These are phyloP conservation scores for Corticium candelabrum DNA, from an alignment of 37 sponge, comb jelly and placozoan species.

Conservation along the genomic window DNA sequence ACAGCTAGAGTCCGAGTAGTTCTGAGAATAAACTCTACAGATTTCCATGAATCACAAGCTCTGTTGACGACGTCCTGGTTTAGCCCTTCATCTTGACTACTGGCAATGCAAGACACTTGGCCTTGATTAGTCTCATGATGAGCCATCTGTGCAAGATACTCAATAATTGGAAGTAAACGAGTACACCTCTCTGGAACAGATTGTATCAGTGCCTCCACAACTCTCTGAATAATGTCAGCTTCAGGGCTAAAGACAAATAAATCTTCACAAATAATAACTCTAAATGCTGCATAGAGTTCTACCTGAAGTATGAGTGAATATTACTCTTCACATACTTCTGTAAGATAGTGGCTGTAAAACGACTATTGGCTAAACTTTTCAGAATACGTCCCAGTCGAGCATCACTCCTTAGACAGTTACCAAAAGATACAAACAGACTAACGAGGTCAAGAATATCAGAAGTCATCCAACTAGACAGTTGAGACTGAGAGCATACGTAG, in stretches of 20 bases:
- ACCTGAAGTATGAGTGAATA: background rate
- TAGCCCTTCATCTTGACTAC: no score
- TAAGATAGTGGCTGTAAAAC: background rate
- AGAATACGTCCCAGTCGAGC: background rate
- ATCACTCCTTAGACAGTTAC: background rate
- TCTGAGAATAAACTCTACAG: background rate
- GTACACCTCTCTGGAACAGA: background rate
- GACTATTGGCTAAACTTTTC: background rate
- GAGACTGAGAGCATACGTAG: no score
- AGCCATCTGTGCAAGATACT: background rate
- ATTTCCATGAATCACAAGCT: background rate
- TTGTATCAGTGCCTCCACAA: background rate
- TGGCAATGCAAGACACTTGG: background rate
- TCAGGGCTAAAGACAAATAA: no score
- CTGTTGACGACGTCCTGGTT: no score
- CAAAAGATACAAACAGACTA: no score
- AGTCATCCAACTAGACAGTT: no score
- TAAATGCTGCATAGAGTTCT: no score
- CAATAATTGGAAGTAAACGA: background rate
- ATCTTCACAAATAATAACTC: no score
- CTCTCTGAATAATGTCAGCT: background rate
- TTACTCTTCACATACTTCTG: background rate
- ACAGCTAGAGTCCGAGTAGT: background rate
- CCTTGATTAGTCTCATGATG: background rate
- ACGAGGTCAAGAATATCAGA: no score